Evolutionary conservation across 2,888 invertebrate species (phyloP), one percentile per base, ranked within the genome.

Genomic region (Phyto melanocephala): DNA sequence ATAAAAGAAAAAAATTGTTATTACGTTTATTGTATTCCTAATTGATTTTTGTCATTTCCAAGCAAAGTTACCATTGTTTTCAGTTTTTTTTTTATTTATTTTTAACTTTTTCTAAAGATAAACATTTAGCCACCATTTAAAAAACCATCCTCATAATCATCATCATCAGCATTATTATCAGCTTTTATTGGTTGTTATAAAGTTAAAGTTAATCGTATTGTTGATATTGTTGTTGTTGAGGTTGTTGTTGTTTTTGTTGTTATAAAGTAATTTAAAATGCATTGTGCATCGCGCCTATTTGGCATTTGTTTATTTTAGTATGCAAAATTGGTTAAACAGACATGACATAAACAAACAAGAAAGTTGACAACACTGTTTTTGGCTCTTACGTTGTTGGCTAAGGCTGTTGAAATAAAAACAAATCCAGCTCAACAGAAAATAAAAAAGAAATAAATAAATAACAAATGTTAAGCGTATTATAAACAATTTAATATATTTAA

Each of bases 1-100:
- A 62, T 20, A 22, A 56, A 42, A 42, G 15, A 65, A 58, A 52
- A 74, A 78, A 68, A 74, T 70, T 65, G 74, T 78, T 79, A 80
- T 82, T 82, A 87, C 87, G 87, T 87, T 87, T 86, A 87, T 87
- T 87, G 87, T 87, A 87, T 87, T 85, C 86, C 86, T 87, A 87
- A 87, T 87, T 87, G 87, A 86, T 87, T 87, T 82, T 75, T 56
- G 79, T 65, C 70, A 68, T 83, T 84, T 52, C 58, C 67, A 35
- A 70, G 47, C 47, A 40, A 79, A 71, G 58, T 62, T 60, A 54
- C 24, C 70, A 54, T 47, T 47, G 58, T 17, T 78, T 71, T 58
- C 45, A 71, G 58, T 63, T 24, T 54, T 8, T 56, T 17, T 62
- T 7, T 8, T 33, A 28, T 3, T n/a, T n/a, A n/a, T n/a, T n/a